Base-by-base conservation (phyloP, 2,797 vertebrate species). In the Pachyuromys duprasi region DNA sequence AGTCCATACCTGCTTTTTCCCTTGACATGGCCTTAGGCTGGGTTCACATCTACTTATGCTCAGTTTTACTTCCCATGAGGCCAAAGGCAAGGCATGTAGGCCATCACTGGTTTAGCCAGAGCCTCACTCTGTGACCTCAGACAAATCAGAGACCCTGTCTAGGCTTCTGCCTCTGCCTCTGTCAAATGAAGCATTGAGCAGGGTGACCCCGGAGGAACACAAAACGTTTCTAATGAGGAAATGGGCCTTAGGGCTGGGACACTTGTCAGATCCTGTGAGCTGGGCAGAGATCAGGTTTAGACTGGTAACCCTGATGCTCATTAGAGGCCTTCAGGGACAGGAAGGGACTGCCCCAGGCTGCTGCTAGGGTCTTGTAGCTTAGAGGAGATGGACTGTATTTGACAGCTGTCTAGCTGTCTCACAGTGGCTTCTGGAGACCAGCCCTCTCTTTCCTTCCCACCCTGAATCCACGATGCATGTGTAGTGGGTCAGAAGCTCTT, bases 361-460 rank as follows among this genome's bases (percentile, higher is more conserved):
- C 93, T 63, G 53, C 70, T 45, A 20, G 78, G 80, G 70, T n/a
- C 87, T 24, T 42, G 60, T 36, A 75, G n/a, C 45, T 49, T 55
- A 57, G 53, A 62, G 39, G 49, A 36, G 31, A 0, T 9, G 63
- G 78, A 31, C 36, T 7, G 1, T 33, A 15, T 31, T 28, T 63
- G 88, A 42, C 28, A 18, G 81, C 83, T 39, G n/a, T 33, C 55
- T 39, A 2, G 18, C 75, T 49, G 7, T 33, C 57, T 82, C 67
- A 89, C 22, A n/a, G 78, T 20, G 53, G 90, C 81, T 92, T 92
- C 95, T 82, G 86, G 92, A 93, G 91, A 92, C 82, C 78, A 92
- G 57, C 67, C 42, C 75, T 82, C 91, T 91, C 76, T 42, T 81
- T 28, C 31, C 82, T 57, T 57, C 74, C 45, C 33, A 12, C 49